A percentile compares a stretch with the other conserved stretches of the same genome.
These are phyloP conservation scores for Paedocypris sp. DNA, from an alignment of 2,113 vertebrate species.

Conservation along the genomic window DNA sequence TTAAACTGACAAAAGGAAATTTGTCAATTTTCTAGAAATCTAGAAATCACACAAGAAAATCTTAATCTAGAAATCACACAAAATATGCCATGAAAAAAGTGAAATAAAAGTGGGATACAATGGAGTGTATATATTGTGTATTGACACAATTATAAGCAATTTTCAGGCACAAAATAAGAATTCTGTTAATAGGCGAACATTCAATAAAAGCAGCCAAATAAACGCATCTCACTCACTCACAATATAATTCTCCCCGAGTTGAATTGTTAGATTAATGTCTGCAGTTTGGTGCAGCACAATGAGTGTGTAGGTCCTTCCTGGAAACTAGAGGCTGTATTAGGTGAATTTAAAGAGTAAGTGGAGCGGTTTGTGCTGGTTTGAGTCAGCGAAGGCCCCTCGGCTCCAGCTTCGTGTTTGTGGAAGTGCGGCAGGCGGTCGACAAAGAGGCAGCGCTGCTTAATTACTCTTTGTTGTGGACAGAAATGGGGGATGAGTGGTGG, in stretches of 20 bases:
- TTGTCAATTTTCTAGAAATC: too few relatives aligned
- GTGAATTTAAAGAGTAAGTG: slow-evolving; percentile 32
- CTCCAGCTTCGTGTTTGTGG: slow-evolving; percentile 69
- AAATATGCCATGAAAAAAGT: too few relatives aligned
- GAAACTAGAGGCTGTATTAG: slow-evolving; percentile 29
- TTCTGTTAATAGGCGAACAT: too few relatives aligned
- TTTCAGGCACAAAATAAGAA: too few relatives aligned
- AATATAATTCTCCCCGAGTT: slow-evolving; percentile 25
- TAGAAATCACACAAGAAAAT: too few relatives aligned
- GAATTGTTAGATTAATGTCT: slow-evolving; percentile 33
- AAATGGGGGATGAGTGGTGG: slow-evolving; percentile 14
- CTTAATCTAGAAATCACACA: too few relatives aligned
- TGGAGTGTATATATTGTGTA: too few relatives aligned
- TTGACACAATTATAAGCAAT: too few relatives aligned
- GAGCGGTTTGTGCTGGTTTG: slow-evolving; percentile 56
- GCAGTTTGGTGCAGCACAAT: slow-evolving; percentile 29
- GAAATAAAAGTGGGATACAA: too few relatives aligned
- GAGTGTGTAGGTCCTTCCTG: slow-evolving; percentile 36
- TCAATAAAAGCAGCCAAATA: too few relatives aligned
- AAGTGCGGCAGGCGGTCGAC: slow-evolving; percentile 67
- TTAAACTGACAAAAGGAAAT: too few relatives aligned
- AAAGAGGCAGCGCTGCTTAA: slow-evolving; percentile 66
- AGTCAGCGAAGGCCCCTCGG: slow-evolving; percentile 53
- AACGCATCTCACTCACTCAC: too few relatives aligned
- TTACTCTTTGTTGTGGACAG: slow-evolving; percentile 67